phyloP scores from a whole-genome alignment of 1,140 invertebrate species.

The Episyrphus balteatus region DNA sequence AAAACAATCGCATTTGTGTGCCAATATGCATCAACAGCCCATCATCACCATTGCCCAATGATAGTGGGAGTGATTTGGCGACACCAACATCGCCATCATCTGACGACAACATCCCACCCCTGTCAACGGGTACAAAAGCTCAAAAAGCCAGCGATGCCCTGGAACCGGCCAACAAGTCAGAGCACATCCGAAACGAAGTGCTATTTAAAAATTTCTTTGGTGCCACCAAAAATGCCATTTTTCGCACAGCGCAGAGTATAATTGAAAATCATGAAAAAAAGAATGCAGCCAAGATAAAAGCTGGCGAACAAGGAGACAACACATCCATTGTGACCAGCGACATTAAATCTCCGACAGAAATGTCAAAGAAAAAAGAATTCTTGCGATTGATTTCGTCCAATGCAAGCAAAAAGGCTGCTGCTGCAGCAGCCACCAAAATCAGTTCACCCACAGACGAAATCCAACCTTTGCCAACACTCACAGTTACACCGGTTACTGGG shows the following conservation, averaged over 20 bases:
- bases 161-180: slow-evolving; percentile 22
- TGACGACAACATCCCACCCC: neutral
- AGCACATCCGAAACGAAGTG: slow-evolving; percentile 15
- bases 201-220: slow-evolving; percentile 36
- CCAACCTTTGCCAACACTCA: slow-evolving; percentile 6
- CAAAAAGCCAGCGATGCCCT: neutral
- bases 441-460: neutral
- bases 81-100: slow-evolving; percentile 12
- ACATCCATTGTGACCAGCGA: slow-evolving; percentile 3
- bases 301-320: slow-evolving; percentile 9
- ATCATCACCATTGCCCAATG: slow-evolving; percentile 2
- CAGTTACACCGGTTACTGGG: neutral
- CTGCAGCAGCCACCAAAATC: slow-evolving; percentile 15
- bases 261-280: slow-evolving; percentile 37
- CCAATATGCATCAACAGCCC: neutral
- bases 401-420: slow-evolving; percentile 28
- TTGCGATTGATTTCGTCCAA: slow-evolving; percentile 29
- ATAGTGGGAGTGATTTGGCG: slow-evolving; percentile 9
- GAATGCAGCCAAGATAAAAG: slow-evolving; percentile 32
- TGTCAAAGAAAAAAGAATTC: slow-evolving; percentile 34
- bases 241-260: slow-evolving; percentile 35
- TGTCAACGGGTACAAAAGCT: slow-evolving; percentile 1
- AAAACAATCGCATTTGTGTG: neutral
- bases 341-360: slow-evolving; percentile 31
- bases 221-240: slow-evolving; percentile 36